Evolutionary conservation across 2,113 vertebrate species (phyloP).

Genomic region (Abramis brama): DNA sequence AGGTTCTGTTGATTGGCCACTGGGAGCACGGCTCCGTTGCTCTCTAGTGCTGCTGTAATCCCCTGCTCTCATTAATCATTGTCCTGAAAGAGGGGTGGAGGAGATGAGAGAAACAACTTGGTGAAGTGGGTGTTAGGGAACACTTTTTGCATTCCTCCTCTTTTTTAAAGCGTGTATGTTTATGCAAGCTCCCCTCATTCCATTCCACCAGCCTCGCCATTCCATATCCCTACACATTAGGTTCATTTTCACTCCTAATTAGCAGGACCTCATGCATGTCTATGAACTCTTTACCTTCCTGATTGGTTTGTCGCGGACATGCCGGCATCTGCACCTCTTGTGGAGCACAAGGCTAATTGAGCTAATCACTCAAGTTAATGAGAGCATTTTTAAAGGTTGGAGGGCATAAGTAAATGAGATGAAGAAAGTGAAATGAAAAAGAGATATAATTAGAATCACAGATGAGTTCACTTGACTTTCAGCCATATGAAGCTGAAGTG

Average conservation of each 20-base stretch:
- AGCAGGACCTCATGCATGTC: slow-evolving; percentile 60
- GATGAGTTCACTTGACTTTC: background rate
- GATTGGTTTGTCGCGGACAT: slow-evolving; percentile 56
- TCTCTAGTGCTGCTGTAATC: slow-evolving; percentile 27
- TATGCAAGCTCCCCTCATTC: slow-evolving; percentile 21
- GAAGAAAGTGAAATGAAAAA: slow-evolving; percentile 25
- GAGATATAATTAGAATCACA: slow-evolving; percentile 25
- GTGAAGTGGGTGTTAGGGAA: background rate
- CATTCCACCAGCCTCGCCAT: slow-evolving; percentile 17
- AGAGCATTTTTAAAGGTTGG: slow-evolving; percentile 45
- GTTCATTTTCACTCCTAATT: slow-evolving; percentile 69
- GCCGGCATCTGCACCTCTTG: slow-evolving; percentile 40
- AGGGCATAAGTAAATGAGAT: slow-evolving; percentile 28
- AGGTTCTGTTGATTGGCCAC: slow-evolving; percentile 52
- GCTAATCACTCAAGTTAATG: slow-evolving; percentile 69
- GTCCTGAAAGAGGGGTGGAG: slow-evolving; percentile 35
- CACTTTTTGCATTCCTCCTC: slow-evolving; percentile 15
- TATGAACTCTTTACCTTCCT: slow-evolving; percentile 63
- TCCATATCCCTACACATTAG: slow-evolving; percentile 53
- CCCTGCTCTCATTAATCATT: slow-evolving; percentile 53
- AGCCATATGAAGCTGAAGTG: background rate
- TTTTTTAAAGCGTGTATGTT: slow-evolving; percentile 25
- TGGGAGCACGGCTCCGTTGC: slow-evolving; percentile 33
- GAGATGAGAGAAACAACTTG: slow-evolving; percentile 9
- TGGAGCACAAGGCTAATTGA: slow-evolving; percentile 61